Evolutionary conservation across 2,113 vertebrate genomes (phyloP).

Genomic region (Montifringilla adamsi): DNA sequence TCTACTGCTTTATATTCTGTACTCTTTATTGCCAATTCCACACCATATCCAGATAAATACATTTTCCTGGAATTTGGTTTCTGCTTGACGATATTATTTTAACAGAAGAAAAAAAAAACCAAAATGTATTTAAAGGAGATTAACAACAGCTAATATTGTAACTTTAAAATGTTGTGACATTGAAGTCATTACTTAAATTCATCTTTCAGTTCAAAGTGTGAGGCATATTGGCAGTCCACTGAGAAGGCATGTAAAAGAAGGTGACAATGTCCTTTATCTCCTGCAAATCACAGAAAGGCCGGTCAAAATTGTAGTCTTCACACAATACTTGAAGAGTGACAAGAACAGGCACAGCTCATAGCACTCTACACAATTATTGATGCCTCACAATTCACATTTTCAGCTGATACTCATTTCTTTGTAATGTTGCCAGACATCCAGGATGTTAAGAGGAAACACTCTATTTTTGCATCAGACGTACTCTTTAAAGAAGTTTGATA

Average conservation of each 20-base stretch:
- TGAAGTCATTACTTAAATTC: not conserved
- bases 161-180: not conserved
- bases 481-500: not conserved
- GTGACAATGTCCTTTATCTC: not conserved
- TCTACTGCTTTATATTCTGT: slow-evolving; percentile 97
- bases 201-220: not conserved
- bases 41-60: slow-evolving; percentile 93
- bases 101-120: not conserved
- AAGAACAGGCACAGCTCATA: not conserved
- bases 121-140: not conserved
- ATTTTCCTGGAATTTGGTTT: slow-evolving; percentile 80
- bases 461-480: not conserved
- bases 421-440: not conserved
- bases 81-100: slow-evolving; percentile 67
- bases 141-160: not conserved
- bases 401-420: not conserved
- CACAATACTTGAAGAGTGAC: not conserved
- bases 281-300: not conserved
- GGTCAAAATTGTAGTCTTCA: not conserved
- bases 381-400: not conserved
- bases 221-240: not conserved
- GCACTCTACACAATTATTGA: not conserved
- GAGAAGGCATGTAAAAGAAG: not conserved
- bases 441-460: not conserved
- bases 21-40: slow-evolving; percentile 95